Evolutionary conservation across 2,888 invertebrate genomes (phyloP).

Genomic region (Notodonta dromedarius): DNA sequence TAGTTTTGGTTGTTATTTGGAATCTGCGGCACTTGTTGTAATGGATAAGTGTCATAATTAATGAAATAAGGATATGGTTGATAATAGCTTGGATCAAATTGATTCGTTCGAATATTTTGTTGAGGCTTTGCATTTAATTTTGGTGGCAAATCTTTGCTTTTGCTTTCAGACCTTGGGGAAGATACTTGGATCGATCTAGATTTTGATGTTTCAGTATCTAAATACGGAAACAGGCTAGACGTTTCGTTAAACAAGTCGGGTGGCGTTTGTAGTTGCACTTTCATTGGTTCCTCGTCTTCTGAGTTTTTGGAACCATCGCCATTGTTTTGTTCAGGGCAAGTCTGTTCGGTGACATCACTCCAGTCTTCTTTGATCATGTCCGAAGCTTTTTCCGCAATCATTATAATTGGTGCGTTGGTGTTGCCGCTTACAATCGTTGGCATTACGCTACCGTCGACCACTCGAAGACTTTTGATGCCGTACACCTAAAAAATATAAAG

Average conservation of each 20-base stretch:
- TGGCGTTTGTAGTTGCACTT: conserved; percentile 22
- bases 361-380: conserved; percentile 93
- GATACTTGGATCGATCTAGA: neutral
- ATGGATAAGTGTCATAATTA: conserved; percentile 11
- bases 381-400: conserved; percentile 93
- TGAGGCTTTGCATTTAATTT: conserved; percentile 21
- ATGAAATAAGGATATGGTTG: conserved; percentile 16
- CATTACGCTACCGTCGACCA: conserved; percentile 94
- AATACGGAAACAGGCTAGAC: conserved; percentile 54
- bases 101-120: conserved; percentile 8
- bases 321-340: conserved; percentile 37
- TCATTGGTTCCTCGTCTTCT: conserved; percentile 38
- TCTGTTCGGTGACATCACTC: conserved; percentile 49
- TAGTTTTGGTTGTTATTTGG: conserved; percentile 9
- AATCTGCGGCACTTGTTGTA: conserved; percentile 7
- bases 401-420: conserved; percentile 92
- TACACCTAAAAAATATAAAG: conserved; percentile 75
- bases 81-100: conserved; percentile 16
- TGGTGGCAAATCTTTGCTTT: neutral
- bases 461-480: conserved; percentile 87
- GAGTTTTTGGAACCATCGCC: conserved; percentile 35
- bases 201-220: conserved; percentile 19
- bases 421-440: conserved; percentile 91
- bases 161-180: neutral
- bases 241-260: conserved; percentile 69